These are phyloP conservation scores for Leptonema lineaticorne DNA, from an alignment of 1,140 invertebrate species.

Conservation along the genomic window DNA sequence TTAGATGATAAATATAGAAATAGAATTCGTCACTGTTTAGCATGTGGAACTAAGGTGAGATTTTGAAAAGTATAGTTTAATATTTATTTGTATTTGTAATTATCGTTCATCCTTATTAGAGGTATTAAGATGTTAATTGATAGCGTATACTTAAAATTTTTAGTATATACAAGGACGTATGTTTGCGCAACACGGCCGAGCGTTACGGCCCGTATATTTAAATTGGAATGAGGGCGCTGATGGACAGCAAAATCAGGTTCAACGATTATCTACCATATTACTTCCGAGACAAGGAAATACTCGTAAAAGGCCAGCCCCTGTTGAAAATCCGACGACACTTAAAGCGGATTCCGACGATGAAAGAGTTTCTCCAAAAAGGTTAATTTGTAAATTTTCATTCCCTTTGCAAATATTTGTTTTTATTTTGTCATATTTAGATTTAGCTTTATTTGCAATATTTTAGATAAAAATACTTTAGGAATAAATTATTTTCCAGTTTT, in stretches of 20 bases:
- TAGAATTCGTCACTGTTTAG: slow-evolving; percentile 59
- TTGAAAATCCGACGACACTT: slow-evolving; percentile 1
- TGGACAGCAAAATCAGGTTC: slow-evolving; percentile 49
- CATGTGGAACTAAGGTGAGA: slow-evolving; percentile 65
- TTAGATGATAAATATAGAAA: slow-evolving; percentile 54
- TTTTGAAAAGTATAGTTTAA: too few species aligned
- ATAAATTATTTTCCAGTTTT: slow-evolving; percentile 6
- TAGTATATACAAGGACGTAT: slow-evolving; percentile 75
- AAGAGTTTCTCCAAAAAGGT: slow-evolving; percentile 46
- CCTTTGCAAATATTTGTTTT: background rate
- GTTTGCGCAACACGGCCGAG: slow-evolving; percentile 69
- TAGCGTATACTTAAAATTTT: too few species aligned
- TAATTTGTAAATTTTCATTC: background rate
- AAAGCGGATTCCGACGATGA: slow-evolving; percentile 48
- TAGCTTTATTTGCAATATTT: too few species aligned
- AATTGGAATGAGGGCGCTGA: slow-evolving; percentile 54
- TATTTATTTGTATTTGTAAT: too few species aligned
- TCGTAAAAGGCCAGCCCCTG: slow-evolving; percentile 23
- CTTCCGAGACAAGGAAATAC: slow-evolving; percentile 41
- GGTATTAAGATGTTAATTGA: background rate
- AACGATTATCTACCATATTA: slow-evolving; percentile 46
- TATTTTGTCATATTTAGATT: background rate
- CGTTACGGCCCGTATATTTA: slow-evolving; percentile 66
- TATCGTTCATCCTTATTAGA: background rate
- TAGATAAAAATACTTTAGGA: background rate